Evolutionary conservation across 2,797 vertebrate genomes (phyloP).

Genomic region (Eupleurogrammus muticus): DNA sequence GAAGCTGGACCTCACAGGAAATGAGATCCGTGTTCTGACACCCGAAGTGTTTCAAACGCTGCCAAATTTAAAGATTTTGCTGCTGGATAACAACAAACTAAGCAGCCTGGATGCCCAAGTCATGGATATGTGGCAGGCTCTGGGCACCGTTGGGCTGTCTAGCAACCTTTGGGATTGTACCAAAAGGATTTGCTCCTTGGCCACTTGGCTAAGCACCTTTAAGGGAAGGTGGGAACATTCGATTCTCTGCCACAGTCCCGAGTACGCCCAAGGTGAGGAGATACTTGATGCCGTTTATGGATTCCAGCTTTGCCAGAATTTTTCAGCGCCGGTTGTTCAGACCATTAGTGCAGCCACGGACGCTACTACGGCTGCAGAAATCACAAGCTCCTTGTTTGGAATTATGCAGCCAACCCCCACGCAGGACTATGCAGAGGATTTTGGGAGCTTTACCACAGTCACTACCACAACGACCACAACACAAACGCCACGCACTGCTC

Average conservation of each 20-base stretch:
- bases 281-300: conserved; percentile 97
- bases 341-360: conserved; percentile 86
- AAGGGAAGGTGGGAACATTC: conserved; percentile 98
- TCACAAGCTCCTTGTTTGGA: conserved; percentile 92
- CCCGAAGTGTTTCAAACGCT: conserved; percentile 95
- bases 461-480: conserved; percentile 79
- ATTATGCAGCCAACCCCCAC: conserved; percentile 94
- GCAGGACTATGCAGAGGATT: conserved; percentile 94
- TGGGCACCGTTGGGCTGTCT: conserved; percentile 93
- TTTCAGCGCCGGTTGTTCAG: conserved; percentile 90
- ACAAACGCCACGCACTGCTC: conserved; percentile 78
- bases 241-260: conserved; percentile 95
- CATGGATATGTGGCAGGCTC: conserved; percentile 90
- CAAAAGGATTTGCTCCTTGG: conserved; percentile 95
- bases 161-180: conserved; percentile 99
- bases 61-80: conserved; percentile 95
- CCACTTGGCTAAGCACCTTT: conserved; percentile 95
- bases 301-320: conserved; percentile 99
- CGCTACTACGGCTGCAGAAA: conserved; percentile 79
- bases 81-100: conserved; percentile 99
- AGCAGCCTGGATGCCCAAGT: conserved; percentile 91
- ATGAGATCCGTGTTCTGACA: conserved; percentile 94
- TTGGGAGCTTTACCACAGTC: conserved; percentile 93
- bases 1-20: conserved; percentile 96
- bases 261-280: conserved; percentile 98